phyloP scores from a whole-genome alignment of 2,888 invertebrate genomes.

The Mythimna ferrago region DNA sequence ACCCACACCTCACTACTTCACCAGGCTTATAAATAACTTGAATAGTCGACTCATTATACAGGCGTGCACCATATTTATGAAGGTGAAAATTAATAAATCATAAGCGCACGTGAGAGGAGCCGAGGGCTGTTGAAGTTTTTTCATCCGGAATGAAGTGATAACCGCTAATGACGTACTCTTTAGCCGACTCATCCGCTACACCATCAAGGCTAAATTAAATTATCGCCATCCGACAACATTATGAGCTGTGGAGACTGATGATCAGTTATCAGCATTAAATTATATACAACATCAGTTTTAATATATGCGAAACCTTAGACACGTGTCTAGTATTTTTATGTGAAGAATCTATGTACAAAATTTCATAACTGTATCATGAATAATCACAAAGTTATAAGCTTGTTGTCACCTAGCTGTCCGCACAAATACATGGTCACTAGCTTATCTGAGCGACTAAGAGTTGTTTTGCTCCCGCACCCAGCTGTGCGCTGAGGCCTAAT shows the following conservation, averaged over 20 bases:
- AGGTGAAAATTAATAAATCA: constrained; percentile 90
- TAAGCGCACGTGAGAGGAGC: constrained; percentile 84
- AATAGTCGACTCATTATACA: constrained; percentile 66
- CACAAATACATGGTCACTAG: too few species aligned
- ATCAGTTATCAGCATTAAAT: constrained; percentile 24
- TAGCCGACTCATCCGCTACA: constrained; percentile 84
- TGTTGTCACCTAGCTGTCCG: too few species aligned
- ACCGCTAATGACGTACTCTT: constrained; percentile 88
- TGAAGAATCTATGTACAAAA: too few species aligned
- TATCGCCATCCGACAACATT: constrained; percentile 62
- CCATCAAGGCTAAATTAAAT: constrained; percentile 76
- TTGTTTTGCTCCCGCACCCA: too few species aligned
- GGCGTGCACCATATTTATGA: constrained; percentile 83
- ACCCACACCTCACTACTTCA: background rate
- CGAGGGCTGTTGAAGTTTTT: constrained; percentile 90
- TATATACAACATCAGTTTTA: constrained; percentile 2
- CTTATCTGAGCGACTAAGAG: too few species aligned
- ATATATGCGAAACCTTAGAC: too few species aligned
- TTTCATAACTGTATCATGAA: too few species aligned
- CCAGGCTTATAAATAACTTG: constrained; percentile 8
- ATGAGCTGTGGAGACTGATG: constrained; percentile 39
- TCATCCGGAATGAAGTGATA: constrained; percentile 91
- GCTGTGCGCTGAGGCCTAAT: too few species aligned
- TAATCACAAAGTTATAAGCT: too few species aligned
- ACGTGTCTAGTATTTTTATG: too few species aligned